Percentiles rank a stretch among this genome's conserved stretches.
phyloP scores from a whole-genome alignment of 53 echinoderm and acorn worm genomes.

The Temnopleurus reevesii region DNA sequence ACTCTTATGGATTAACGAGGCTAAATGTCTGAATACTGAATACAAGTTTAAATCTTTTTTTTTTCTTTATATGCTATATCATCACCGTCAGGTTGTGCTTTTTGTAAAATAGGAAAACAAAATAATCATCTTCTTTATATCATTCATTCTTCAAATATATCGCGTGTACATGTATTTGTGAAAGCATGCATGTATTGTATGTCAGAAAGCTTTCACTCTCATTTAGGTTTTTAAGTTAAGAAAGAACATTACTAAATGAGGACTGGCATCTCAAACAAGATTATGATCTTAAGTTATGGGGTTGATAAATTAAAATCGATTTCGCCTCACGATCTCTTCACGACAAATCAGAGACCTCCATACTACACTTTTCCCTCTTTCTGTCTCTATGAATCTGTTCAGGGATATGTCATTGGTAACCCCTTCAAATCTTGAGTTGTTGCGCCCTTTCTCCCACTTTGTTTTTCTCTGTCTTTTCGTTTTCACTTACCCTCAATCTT shows the following conservation, averaged over 20 bases:
- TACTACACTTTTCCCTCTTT: not conserved
- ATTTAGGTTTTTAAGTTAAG: conserved; percentile 19
- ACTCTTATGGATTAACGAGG: too few species aligned
- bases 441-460: not conserved
- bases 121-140: too few species aligned
- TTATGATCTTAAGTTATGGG: conserved; percentile 36
- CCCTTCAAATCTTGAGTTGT: too few species aligned
- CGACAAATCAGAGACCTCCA: not conserved
- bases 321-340: conserved; percentile 27
- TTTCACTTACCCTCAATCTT: too few species aligned
- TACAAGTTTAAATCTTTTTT: too few species aligned
- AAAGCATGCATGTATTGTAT: not conserved
- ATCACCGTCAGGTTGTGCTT: too few species aligned
- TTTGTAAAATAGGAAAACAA: too few species aligned
- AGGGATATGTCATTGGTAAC: too few species aligned
- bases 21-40: too few species aligned
- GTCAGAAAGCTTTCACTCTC: not conserved
- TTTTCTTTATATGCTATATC: too few species aligned
- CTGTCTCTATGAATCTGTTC: not conserved
- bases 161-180: too few species aligned
- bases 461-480: not conserved
- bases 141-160: too few species aligned
- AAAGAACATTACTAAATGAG: not conserved
- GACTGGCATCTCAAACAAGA: not conserved
- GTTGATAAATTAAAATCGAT: conserved; percentile 33